phyloP scores from a whole-genome alignment of 2,888 invertebrate genomes.

The Heliconius aoede region DNA sequence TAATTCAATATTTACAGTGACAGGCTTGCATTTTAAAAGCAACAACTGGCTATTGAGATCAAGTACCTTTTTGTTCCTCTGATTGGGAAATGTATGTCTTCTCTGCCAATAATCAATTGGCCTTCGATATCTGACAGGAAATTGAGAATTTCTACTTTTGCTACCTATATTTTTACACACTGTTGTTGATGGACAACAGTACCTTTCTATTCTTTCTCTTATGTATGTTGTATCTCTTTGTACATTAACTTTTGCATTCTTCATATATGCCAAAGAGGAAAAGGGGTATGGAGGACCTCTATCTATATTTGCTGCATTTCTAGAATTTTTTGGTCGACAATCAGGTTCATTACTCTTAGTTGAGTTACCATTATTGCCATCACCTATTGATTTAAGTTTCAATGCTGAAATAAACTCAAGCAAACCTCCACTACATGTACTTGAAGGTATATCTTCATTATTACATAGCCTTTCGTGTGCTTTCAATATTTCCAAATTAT shows the following conservation, averaged over 20 bases:
- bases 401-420: constrained; percentile 73
- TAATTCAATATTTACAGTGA: constrained; percentile 73
- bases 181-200: constrained; percentile 66
- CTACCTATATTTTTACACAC: constrained; percentile 67
- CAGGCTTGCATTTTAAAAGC: constrained; percentile 77
- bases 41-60: constrained; percentile 78
- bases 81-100: constrained; percentile 70
- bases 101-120: constrained; percentile 79
- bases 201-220: constrained; percentile 74
- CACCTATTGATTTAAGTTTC: constrained; percentile 62
- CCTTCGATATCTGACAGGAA: constrained; percentile 72
- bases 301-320: constrained; percentile 69
- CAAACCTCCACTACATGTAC: constrained; percentile 61
- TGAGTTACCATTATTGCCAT: constrained; percentile 48
- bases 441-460: constrained; percentile 60
- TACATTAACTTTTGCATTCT: constrained; percentile 65
- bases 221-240: constrained; percentile 68
- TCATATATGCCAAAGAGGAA: constrained; percentile 76
- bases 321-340: constrained; percentile 61
- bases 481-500: constrained; percentile 71
- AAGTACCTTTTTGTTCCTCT: constrained; percentile 73
- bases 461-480: constrained; percentile 79
- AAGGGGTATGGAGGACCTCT: constrained; percentile 78
- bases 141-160: constrained; percentile 71
- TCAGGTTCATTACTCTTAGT: constrained; percentile 53